phyloP scores from a whole-genome alignment of 2,888 invertebrate genomes.

The Aproaerema taeniolella region DNA sequence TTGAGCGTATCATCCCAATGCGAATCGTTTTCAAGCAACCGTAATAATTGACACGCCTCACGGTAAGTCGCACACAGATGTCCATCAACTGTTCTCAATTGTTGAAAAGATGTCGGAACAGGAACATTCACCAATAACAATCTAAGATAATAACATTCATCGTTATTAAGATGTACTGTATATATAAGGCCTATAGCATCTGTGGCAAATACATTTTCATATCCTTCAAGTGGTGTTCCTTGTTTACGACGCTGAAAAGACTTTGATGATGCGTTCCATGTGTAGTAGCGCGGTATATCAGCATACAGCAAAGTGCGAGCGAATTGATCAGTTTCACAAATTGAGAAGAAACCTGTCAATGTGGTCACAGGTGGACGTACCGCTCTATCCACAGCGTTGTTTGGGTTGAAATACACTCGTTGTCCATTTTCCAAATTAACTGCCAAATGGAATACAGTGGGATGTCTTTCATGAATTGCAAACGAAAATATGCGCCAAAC shows the following conservation, averaged over 20 bases:
- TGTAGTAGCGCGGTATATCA: slow-evolving; percentile 26
- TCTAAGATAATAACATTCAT: slow-evolving; percentile 18
- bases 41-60: slow-evolving; percentile 18
- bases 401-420: too few relatives aligned
- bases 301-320: slow-evolving; percentile 26
- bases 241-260: slow-evolving; percentile 22
- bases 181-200: slow-evolving; percentile 20
- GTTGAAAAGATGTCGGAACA: slow-evolving; percentile 21
- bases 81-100: slow-evolving; percentile 23
- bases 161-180: slow-evolving; percentile 18
- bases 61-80: slow-evolving; percentile 17
- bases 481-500: slow-evolving; percentile 26
- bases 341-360: slow-evolving; percentile 25
- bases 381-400: slow-evolving; percentile 21
- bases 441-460: slow-evolving; percentile 23
- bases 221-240: slow-evolving; percentile 22
- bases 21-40: neutral
- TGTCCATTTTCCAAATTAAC: slow-evolving; percentile 24
- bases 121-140: slow-evolving; percentile 19
- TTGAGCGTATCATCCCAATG: slow-evolving; percentile 13
- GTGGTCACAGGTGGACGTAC: slow-evolving; percentile 23
- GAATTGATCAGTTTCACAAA: slow-evolving; percentile 25
- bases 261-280: slow-evolving; percentile 24
- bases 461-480: slow-evolving; percentile 24
- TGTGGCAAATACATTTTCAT: slow-evolving; percentile 21